Base-by-base conservation (phyloP, 2,113 vertebrate genomes). In the Neofelis nebulosa region DNA sequence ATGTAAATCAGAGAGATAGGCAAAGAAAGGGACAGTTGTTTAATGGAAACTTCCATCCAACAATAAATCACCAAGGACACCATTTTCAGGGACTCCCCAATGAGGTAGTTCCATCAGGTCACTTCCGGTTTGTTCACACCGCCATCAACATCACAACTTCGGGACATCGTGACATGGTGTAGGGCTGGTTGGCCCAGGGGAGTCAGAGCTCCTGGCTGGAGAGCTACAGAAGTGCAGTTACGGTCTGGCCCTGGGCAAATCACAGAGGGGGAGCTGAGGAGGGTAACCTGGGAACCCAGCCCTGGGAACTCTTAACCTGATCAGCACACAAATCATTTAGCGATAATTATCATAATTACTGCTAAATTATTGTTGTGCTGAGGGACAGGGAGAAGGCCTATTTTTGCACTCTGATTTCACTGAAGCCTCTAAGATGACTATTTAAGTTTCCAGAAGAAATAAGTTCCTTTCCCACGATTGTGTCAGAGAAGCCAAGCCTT, bases 21-120 rank as follows among this genome's bases (percentile, higher is more conserved):
- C 94, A 92, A 83, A 31, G 94, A 94, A 97, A 87, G 38, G 68
- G 96, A 93, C 76, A 68, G 73, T 50, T 1, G 41, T 93, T 97
- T 97, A 98, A 98, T 97, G 88, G 97, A 98, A 98, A 96, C 96
- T 97, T 87, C 96, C 98, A 97, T 61, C 45, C 89, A 94, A 96
- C 90, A 97, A 97, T 96, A 97, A 95, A 98, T 95, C 31, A 81
- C 50, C 50, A 76, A 93, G 55, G 25, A 81, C 78, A 45, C 18
- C 25, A 33, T 36, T 33, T 92, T 68, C 63, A 95, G 94, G 93
- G 73, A 80, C 65, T 98, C 66, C 57, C 92, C 33, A 1, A 13
- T 19, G 31, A 57, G 55, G 57, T 7, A 63, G 25, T 33, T 48
- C 55, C 16, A 3, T 13, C 36, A 55, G 36, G 52, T 79, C 79